phyloP scores from a whole-genome alignment of 2,888 invertebrate genomes.

The Helicoverpa assulta region DNA sequence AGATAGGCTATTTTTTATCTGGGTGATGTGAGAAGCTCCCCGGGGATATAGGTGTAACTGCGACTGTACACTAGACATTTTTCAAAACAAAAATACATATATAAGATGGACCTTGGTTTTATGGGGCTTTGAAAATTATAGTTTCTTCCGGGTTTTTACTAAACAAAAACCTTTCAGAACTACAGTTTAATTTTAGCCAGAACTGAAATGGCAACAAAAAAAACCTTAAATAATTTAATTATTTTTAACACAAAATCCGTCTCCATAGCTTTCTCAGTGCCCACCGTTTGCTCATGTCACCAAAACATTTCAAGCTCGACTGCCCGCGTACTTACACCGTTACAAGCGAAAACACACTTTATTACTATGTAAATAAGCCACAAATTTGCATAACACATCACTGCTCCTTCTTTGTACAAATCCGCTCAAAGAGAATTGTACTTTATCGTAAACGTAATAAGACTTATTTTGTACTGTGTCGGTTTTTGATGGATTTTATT shows the following conservation, averaged over 20 bases:
- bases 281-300: constrained; percentile 86
- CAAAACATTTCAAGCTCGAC: constrained; percentile 88
- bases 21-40: too few relatives aligned
- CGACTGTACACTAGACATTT: too few relatives aligned
- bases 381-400: constrained; percentile 70
- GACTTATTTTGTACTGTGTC: constrained; percentile 59
- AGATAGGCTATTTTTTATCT: too few relatives aligned
- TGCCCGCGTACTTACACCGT: constrained; percentile 72
- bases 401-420: constrained; percentile 46
- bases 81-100: too few relatives aligned
- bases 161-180: too few relatives aligned
- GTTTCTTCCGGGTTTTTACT: too few relatives aligned
- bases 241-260: constrained; percentile 32
- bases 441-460: constrained; percentile 47
- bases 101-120: too few relatives aligned
- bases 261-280: constrained; percentile 72
- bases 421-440: constrained; percentile 30
- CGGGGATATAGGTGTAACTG: too few relatives aligned
- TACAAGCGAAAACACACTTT: constrained; percentile 50
- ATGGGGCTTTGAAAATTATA: too few relatives aligned
- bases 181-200: too few relatives aligned
- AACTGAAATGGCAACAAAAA: too few relatives aligned
- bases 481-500: constrained; percentile 65
- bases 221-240: too few relatives aligned
- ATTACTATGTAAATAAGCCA: constrained; percentile 55